phyloP scores from a whole-genome alignment of 2,888 invertebrate species.

The Lasioglossum zephyrum region DNA sequence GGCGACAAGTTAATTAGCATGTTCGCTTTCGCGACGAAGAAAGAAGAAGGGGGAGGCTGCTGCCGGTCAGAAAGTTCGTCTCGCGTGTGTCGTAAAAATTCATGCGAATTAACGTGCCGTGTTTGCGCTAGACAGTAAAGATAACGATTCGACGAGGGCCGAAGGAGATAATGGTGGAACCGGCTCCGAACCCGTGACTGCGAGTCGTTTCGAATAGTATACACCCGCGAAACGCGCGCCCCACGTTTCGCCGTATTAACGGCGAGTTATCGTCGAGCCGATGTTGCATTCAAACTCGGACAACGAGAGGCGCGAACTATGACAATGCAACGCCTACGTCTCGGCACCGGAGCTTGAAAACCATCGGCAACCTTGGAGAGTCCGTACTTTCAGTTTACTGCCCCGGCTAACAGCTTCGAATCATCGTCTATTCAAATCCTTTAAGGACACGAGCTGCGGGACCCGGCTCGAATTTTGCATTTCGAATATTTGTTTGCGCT shows the following conservation, averaged over 20 bases:
- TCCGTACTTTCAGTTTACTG: slow-evolving; percentile 42
- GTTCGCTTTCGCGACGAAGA: not conserved
- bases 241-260: slow-evolving; percentile 35
- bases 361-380: slow-evolving; percentile 51
- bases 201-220: not conserved
- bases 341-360: slow-evolving; percentile 50
- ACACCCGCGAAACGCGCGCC: not conserved
- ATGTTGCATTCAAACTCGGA: slow-evolving; percentile 55
- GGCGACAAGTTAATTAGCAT: not conserved
- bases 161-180: not conserved
- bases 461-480: not conserved
- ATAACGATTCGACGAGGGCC: not conserved
- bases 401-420: slow-evolving; percentile 40
- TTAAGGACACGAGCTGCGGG: slow-evolving; percentile 14
- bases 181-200: not conserved
- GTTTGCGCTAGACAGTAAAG: not conserved
- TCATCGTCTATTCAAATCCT: slow-evolving; percentile 42
- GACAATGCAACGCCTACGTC: slow-evolving; percentile 56
- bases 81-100: slow-evolving; percentile 3
- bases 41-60: not conserved
- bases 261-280: slow-evolving; percentile 46
- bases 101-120: not conserved
- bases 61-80: not conserved
- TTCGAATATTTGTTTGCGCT: not conserved
- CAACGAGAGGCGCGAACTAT: slow-evolving; percentile 40